phyloP scores from a whole-genome alignment of 2,113 vertebrate genomes.

The Phalacrocorax pelagicus region DNA sequence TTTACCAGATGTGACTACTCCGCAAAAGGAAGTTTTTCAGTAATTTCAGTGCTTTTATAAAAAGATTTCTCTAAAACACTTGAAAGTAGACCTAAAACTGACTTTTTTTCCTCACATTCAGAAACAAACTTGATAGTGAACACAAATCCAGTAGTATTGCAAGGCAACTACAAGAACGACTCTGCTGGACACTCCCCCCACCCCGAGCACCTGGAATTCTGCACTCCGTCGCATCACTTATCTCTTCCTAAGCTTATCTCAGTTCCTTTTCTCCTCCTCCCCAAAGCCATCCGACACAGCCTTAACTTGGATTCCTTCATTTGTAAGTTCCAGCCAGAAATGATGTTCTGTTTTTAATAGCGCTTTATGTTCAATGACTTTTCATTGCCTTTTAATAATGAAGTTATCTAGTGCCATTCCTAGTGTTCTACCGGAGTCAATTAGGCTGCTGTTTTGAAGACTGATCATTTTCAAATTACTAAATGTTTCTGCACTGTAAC shows the following conservation, averaged over 20 bases:
- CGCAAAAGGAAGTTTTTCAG: neutral
- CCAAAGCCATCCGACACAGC: neutral
- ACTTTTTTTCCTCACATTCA: neutral
- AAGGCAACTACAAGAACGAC: neutral
- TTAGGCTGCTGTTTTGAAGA: neutral
- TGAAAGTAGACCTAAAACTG: neutral
- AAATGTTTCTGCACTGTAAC: neutral
- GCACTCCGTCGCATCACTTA: fast-evolving
- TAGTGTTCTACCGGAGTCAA: neutral
- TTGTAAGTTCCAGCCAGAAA: neutral
- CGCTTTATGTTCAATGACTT: neutral
- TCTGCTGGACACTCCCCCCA: neutral
- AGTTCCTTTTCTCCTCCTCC: fast-evolving
- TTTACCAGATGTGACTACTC: neutral
- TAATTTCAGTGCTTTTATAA: neutral
- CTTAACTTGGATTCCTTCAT: neutral
- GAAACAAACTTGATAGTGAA: neutral
- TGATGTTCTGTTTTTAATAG: neutral
- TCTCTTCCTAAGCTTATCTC: neutral
- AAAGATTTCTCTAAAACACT: neutral
- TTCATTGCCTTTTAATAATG: neutral
- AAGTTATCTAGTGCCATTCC: neutral
- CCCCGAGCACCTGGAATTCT: neutral
- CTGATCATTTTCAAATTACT: neutral
- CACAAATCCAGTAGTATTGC: neutral